phyloP scores from a whole-genome alignment of 2,797 vertebrate species.

The Melanotaenia nigrans region DNA sequence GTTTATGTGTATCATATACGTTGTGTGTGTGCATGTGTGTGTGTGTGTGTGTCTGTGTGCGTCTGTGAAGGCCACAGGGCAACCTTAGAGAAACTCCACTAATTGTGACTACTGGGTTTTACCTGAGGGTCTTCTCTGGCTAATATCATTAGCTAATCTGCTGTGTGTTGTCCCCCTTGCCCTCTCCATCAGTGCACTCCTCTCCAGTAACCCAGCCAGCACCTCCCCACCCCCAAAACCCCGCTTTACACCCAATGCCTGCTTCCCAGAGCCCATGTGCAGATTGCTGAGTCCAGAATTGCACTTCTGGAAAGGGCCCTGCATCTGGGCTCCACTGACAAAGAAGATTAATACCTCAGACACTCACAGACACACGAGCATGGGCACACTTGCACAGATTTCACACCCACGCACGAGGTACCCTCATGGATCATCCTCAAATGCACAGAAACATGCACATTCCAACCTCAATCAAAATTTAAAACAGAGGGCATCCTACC shows the following conservation, averaged over 20 bases:
- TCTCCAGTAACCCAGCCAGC: constrained; percentile 57
- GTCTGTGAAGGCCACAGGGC: constrained; percentile 68
- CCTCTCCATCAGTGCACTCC: constrained; percentile 65
- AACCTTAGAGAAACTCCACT: constrained; percentile 76
- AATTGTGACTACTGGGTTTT: constrained; percentile 86
- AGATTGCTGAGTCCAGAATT: constrained; percentile 98
- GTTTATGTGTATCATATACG: constrained; percentile 27
- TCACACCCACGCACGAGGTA: constrained; percentile 52
- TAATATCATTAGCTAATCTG: constrained; percentile 87
- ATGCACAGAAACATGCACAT: constrained; percentile 41
- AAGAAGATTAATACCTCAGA: constrained; percentile 97
- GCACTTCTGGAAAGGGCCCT: constrained; percentile 93
- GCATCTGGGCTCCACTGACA: constrained; percentile 98
- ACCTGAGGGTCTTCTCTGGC: constrained; percentile 76
- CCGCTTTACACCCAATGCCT: constrained; percentile 52
- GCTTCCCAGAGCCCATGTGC: constrained; percentile 70
- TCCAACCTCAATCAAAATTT: constrained; percentile 64
- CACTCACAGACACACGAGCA: constrained; percentile 59
- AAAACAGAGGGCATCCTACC: constrained; percentile 63
- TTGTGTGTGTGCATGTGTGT: constrained; percentile 18
- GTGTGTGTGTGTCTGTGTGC: constrained; percentile 31
- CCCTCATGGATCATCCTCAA: constrained; percentile 55
- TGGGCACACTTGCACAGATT: constrained; percentile 49
- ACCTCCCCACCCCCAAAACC: constrained; percentile 38
- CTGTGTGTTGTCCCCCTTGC: constrained; percentile 82